Evolutionary conservation across 2,797 vertebrate genomes (phyloP), one percentile per base, ranked within the genome.

Genomic region (Rhyacichthys aspro): DNA sequence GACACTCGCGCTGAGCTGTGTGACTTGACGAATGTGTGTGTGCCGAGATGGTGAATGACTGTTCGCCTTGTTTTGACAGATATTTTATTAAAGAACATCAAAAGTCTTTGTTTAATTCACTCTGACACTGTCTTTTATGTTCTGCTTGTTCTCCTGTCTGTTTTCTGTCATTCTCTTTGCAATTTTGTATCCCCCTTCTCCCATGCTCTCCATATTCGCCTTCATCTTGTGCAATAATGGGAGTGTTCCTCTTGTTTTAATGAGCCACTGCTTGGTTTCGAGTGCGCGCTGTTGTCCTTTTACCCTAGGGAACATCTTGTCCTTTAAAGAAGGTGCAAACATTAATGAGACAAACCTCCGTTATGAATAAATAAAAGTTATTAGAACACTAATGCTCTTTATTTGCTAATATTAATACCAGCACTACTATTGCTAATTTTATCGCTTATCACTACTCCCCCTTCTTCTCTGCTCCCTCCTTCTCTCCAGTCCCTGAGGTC

Each of bases 321-420:
- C 64, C 62, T 67, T 41, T 49, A 72, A 77, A 67, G 68, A 70
- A 12, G 53, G 53, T 64, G 55, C 60, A 72, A 69, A 70, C 67
- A 70, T 76, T 77, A 87, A 83, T 78, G 75, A 84, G 80, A 59
- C 65, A 72, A 79, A 75, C 72, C 48, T 64, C 65, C n/a, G 43
- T 54, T 66, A 64, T 57, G 48, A 50, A 78, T 60, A 73, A 83
- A 76, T 69, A 64, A 59, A 78, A 67, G 19, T 33, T 72, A 72
- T 80, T 78, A 70, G 33, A 75, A 76, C 55, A 48, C 55, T 76
- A 68, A 70, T 57, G 39, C 46, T 42, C 44, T 56, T 65, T 32
- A 2, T 43, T 3, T 10, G 48, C 72, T 62, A 48, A 69, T 42
- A 45, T 49, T 72, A n/a, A 64, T 32, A 53, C 60, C 45, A 63